Evolutionary conservation across 2,888 invertebrate species (phyloP), one percentile per base, ranked within the genome.

Genomic region (Nemoura dubitans): DNA sequence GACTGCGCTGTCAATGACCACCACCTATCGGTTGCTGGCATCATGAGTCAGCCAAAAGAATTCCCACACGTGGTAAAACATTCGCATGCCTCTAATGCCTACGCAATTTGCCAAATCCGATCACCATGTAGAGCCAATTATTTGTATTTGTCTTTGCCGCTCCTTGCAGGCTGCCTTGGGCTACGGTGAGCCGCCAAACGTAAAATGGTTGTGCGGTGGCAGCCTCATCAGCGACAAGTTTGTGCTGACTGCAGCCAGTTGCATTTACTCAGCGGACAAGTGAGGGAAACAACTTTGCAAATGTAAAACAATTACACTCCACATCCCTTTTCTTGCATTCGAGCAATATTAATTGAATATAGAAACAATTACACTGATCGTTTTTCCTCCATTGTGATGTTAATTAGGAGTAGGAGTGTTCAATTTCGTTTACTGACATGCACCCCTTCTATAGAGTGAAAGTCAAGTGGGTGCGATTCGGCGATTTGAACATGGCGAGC

Each of bases 401-500:
- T n/a, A n/a, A n/a, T n/a, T n/a, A n/a, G n/a, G n/a, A n/a, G n/a
- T n/a, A n/a, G n/a, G n/a, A n/a, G n/a, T n/a, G n/a, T n/a, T n/a
- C n/a, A n/a, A n/a, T n/a, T n/a, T n/a, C n/a, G n/a, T n/a, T n/a
- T n/a, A n/a, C n/a, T n/a, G n/a, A n/a, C n/a, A n/a, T n/a, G n/a
- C n/a, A n/a, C n/a, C n/a, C n/a, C n/a, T n/a, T n/a, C n/a, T n/a
- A n/a, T n/a, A 88, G 88, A 42, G 88, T 87, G 16, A n/a, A 26
- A 7, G 93, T 94, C 0, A 91, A 90, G 21, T 90, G 92, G 87
- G 90, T 94, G 76, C 92, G 93, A 86, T 90, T 94, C 0, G 95
- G 94, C 0, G 93, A 93, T 84, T 92, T 93, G 0, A 93, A 93
- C n/a, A 91, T 93, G 81, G 92, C 92, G 0, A 28, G 26, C 21